phyloP scores from a whole-genome alignment of 2,888 invertebrate species.

The Linyphia triangularis region DNA sequence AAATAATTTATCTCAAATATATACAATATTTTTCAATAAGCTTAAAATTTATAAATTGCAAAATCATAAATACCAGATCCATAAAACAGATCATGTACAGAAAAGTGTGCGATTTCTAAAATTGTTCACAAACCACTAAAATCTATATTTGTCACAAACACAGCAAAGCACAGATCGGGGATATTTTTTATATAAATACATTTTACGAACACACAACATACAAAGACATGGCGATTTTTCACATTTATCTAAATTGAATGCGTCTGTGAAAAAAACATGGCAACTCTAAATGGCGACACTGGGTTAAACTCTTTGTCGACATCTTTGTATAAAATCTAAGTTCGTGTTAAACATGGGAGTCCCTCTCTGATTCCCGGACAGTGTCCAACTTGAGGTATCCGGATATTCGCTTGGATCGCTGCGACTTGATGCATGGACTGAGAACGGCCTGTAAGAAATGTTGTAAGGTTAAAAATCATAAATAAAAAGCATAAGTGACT shows the following conservation, averaged over 20 bases:
- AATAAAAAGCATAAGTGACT: no score
- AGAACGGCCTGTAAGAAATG: slow-evolving; percentile 68
- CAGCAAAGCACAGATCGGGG: background rate
- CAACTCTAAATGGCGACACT: slow-evolving; percentile 11
- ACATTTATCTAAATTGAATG: background rate
- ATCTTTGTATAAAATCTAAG: no score
- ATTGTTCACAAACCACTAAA: no score
- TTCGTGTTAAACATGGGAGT: slow-evolving; percentile 48
- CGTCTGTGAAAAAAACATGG: slow-evolving; percentile 3
- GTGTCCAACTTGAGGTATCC: slow-evolving; percentile 67
- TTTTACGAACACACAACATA: slow-evolving; percentile 6
- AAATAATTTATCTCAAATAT: no score
- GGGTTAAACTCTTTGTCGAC: no score
- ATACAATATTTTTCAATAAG: no score
- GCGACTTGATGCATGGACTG: slow-evolving; percentile 57
- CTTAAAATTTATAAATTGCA: no score
- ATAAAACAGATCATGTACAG: no score
- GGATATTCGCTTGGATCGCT: slow-evolving; percentile 64
- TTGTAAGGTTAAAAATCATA: no score
- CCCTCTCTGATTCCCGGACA: slow-evolving; percentile 64
- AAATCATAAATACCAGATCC: no score
- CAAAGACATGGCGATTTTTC: slow-evolving; percentile 2
- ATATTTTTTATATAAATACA: slow-evolving; percentile 15
- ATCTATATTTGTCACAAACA: no score
- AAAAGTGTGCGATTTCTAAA: no score